phyloP scores from a whole-genome alignment of 1,140 invertebrate genomes.

The Lepidurus arcticus region DNA sequence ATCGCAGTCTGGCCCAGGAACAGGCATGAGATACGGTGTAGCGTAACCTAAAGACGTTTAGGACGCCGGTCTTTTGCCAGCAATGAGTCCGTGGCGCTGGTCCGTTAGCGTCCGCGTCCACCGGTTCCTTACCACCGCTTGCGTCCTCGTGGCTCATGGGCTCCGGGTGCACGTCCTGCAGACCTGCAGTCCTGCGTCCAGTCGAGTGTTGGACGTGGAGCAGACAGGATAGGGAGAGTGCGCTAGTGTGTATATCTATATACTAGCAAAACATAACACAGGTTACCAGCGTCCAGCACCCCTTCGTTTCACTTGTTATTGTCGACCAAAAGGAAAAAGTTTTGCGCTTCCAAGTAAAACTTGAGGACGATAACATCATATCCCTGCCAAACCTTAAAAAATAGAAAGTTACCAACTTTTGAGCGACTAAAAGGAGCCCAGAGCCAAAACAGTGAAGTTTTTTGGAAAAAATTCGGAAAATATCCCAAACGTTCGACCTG shows the following conservation, averaged over 20 bases:
- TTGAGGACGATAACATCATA: neutral
- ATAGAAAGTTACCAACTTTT: neutral
- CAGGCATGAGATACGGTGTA: neutral
- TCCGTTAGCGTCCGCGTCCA: conserved; percentile 20
- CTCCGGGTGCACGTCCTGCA: conserved; percentile 16
- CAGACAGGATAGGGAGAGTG: conserved; percentile 12
- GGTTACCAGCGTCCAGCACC: conserved; percentile 10
- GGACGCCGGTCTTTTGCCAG: conserved; percentile 3
- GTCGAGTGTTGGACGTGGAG: conserved; percentile 17
- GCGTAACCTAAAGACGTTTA: neutral
- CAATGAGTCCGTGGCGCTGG: neutral
- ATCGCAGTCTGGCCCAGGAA: neutral
- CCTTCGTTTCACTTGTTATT: neutral
- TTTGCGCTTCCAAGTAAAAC: neutral
- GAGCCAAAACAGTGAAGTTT: neutral
- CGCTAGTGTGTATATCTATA: neutral
- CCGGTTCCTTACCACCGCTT: conserved; percentile 7
- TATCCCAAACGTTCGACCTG: neutral
- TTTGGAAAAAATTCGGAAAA: neutral
- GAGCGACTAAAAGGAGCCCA: neutral
- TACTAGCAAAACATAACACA: neutral
- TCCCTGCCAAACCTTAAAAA: too few species aligned
- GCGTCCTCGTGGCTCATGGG: conserved; percentile 16
- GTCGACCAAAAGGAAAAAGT: neutral
- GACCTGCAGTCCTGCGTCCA: conserved; percentile 13